Evolutionary conservation across 1,140 invertebrate genomes (phyloP), one percentile per base, ranked within the genome.

Genomic region (Drosophila micromelanica): DNA sequence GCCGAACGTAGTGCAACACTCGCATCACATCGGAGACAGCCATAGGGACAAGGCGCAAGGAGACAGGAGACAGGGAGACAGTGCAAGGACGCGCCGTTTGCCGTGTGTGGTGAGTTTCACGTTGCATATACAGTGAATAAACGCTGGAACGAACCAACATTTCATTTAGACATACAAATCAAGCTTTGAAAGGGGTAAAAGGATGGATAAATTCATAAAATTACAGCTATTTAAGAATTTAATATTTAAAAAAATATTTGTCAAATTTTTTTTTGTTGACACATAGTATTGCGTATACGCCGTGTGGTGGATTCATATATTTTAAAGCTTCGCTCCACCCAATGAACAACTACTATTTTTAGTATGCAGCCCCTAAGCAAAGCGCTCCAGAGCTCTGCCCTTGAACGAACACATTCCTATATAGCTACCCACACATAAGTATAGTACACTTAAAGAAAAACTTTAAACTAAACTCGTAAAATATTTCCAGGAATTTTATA

Each of bases 251-350:
- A 35, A 1, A 35, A 8, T 9, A 5, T 1, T 35, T 35, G 7
- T 8, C 7, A 0, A 0, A 3, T 23, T 12, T 49, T 2, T 8
- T 6, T 43, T 35, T 35, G 15, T 38, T 11, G 9, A 1, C 27
- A 13, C 6, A 59, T 35, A 42, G 37, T 54, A 79, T 89, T 87
- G 78, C 84, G 82, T 86, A 86, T 86, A 86, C 82, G 82, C 54
- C 61, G 60, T 76, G 84, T 80, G 72, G 78, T 80, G 73, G 43
- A 37, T 63, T 23, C 9, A 7, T 7, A 38, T 2, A 32, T 13
- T 13, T 70, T 63, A 38, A 54, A 63, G 23, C 59, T 11, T 38
- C 40, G 35, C 59, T 63, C 30, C 49, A 20, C 40, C 20, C 23
- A 48, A 45, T 9, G 64, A 57, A 13, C 32, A 17, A 40, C 56